These are phyloP conservation scores for Tachuris rubrigastra DNA, from an alignment of 2,113 vertebrate genomes.

Conservation along the genomic window DNA sequence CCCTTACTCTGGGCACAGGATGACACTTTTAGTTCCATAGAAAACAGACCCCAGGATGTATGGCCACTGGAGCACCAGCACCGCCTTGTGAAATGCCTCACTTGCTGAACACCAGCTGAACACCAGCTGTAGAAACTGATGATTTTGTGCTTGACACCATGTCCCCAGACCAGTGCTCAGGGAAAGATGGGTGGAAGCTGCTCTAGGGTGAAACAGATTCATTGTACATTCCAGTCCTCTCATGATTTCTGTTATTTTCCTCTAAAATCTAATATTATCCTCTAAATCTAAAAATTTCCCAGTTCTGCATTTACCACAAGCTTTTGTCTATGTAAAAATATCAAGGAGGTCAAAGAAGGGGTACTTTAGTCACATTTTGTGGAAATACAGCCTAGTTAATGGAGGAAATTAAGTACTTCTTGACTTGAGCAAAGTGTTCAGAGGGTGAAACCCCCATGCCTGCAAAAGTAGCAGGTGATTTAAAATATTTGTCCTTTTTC, in stretches of 20 bases:
- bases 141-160: not conserved
- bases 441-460: not conserved
- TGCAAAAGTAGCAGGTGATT: not conserved
- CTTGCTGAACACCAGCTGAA: not conserved
- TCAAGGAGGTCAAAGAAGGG: not conserved
- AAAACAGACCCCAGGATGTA: not conserved
- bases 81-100: rapidly evolving
- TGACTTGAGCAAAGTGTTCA: not conserved
- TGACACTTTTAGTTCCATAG: not conserved
- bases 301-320: not conserved
- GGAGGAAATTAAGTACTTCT: not conserved
- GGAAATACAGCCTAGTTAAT: not conserved
- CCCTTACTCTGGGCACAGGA: not conserved
- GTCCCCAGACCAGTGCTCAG: not conserved
- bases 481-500: not conserved
- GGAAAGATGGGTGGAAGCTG: not conserved
- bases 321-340: not conserved
- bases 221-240: not conserved
- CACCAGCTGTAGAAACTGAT: not conserved
- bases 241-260: not conserved
- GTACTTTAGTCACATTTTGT: not conserved
- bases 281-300: no score
- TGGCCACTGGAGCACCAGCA: not conserved
- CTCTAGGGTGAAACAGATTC: not conserved
- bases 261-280: no score